Base-by-base conservation (phyloP, 2,797 vertebrate genomes). In the Lepilemur ruficaudatus region DNA sequence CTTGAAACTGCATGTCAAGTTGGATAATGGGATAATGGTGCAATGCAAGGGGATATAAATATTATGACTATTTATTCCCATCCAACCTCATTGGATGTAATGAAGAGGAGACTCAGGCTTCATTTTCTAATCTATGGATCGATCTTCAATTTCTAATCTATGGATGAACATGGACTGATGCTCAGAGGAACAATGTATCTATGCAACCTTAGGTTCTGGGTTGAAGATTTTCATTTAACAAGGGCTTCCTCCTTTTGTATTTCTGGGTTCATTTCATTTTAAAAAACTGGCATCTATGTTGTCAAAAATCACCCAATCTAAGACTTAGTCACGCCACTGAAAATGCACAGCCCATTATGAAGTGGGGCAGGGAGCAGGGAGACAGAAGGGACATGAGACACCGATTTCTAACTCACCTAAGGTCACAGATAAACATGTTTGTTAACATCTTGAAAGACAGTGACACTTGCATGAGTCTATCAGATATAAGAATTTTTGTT, bases 1-100 rank as follows among this genome's bases (percentile, higher is more conserved):
- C 91, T 95, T 94, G 89, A 94, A 81, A 76, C 43, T 76, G 0
- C 73, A 13, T 43, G 79, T 55, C 84, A 67, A 92, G 65, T 81
- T 88, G 84, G 55, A 76, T 89, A 82, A 75, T 2, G 83, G 90
- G 65, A 72, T 73, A 82, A 70, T 61, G 52, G n/a, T 2, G 20
- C 73, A 11, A 10, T 4, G 70, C 83, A 70, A 35, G 89, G 86
- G 59, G 38, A 73, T 63, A 89, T 38, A 38, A 38, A 94, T 43
- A 43, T 57, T 30, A 80, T 83, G 87, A 93, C 43, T 8, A 63
- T 61, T 69, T 5, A 18, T 70, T 96, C 79, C 65, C 76, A 48
- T 48, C 69, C 55, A 38, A 63, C 78, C 43, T 61, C 92, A 86
- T 83, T 89, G 82, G 65, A 38, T 79, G 48, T 89, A 67, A 81